Base-by-base conservation (phyloP, 2,797 vertebrate species). In the Macropodus opercularis region DNA sequence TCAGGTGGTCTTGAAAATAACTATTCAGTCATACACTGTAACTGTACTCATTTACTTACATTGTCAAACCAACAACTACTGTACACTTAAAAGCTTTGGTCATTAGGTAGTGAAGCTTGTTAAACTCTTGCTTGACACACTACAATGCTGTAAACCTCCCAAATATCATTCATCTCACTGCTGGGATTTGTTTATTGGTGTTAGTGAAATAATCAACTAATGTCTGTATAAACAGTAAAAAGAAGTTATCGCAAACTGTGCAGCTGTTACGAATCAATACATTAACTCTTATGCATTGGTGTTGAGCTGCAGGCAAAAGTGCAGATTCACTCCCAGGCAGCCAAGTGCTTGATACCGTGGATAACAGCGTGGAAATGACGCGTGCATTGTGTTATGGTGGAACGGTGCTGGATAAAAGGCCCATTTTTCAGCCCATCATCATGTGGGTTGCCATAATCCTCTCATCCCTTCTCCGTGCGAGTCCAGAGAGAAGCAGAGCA, bases 381-480 rank as follows among this genome's bases (percentile, higher is more conserved):
- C 84, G 75, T 89, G 80, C 75, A 62, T 86, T 84, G 81, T 85
- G 86, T 79, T 80, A 83, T 83, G 88, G 78, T 79, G 81, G 81
- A 87, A 69, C 75, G 79, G 75, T 71, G 75, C 63, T 11, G 81
- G 85, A 87, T 87, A 82, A 86, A 87, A 89, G 86, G 77, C 67
- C 86, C 69, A 75, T 86, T 85, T 90, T 86, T 87, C 75, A 80
- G 75, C 65, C 79, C 82, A 59, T 89, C 87, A 80, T 87, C 83
- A 84, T 90, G 90, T 90, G 88, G 90, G 87, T 65, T 76, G 78
- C 58, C 18, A 74, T 88, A 80, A 87, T 89, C 86, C 86, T 83
- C 73, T 58, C 70, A 68, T 62, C 77, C 67, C 79, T 83, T 69
- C 70, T 87, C 70, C 55, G 7, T 73, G 61, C 22, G 71, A 75